A percentile compares a stretch with the other conserved stretches of the same genome.
Evolutionary conservation across 2,888 invertebrate species (phyloP).

Genomic region (Drepana falcataria): DNA sequence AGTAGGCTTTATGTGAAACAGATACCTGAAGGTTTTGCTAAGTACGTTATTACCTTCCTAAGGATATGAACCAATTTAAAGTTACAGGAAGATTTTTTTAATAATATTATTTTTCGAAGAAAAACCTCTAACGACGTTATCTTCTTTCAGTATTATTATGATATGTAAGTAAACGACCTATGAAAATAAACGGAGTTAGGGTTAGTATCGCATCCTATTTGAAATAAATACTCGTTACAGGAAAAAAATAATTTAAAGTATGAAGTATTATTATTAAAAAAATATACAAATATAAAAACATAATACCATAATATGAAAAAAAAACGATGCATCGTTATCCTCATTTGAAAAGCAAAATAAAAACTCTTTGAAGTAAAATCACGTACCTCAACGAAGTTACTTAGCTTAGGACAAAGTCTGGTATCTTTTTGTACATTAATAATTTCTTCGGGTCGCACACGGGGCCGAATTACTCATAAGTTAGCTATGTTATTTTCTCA

Average conservation of each 20-base stretch:
- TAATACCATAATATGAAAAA: too few species aligned
- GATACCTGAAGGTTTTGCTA: conserved; percentile 63
- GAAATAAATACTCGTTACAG: too few species aligned
- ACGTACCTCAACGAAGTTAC: conserved; percentile 56
- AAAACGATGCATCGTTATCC: conserved; percentile 17
- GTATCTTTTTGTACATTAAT: conserved; percentile 65
- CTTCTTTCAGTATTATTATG: too few species aligned
- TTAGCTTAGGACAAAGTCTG: conserved; percentile 53
- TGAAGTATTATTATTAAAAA: too few species aligned
- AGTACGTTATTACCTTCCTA: conserved; percentile 28
- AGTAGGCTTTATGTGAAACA: conserved; percentile 68
- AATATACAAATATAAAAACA: too few species aligned
- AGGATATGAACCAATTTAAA: not conserved
- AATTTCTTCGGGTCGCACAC: conserved; percentile 55
- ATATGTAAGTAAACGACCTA: too few species aligned
- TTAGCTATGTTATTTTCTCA: conserved; percentile 55
- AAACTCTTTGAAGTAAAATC: conserved; percentile 58
- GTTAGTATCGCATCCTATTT: too few species aligned
- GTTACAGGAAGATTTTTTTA: not conserved
- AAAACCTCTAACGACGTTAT: not conserved
- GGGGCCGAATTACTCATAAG: conserved; percentile 50
- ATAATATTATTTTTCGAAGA: not conserved
- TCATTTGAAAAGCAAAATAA: conserved; percentile 41
- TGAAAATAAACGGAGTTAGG: too few species aligned
- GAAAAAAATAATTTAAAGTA: too few species aligned